These are phyloP conservation scores for Dermatemys mawii DNA, from an alignment of 2,113 vertebrate genomes.

Conservation along the genomic window DNA sequence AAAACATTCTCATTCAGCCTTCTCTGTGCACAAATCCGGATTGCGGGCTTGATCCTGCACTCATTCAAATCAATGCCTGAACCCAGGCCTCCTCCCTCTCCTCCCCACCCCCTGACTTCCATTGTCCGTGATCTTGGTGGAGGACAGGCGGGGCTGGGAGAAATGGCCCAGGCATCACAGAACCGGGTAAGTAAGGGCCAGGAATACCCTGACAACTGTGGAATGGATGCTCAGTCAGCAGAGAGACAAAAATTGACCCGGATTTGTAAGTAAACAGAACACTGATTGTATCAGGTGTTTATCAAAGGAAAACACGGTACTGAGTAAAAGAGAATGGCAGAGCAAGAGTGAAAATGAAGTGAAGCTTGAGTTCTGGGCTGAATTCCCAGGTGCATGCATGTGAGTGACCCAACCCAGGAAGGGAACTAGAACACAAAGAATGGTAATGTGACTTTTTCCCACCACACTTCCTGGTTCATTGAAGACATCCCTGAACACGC, in stretches of 20 bases:
- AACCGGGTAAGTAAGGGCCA: neutral
- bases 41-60: neutral
- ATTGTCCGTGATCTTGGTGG: fast-evolving
- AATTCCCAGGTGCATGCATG: neutral
- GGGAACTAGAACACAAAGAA: too few species aligned
- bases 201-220: neutral
- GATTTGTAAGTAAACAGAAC: neutral
- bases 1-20: neutral
- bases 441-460: too few species aligned
- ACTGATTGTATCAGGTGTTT: neutral
- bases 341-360: neutral
- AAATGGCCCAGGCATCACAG: neutral
- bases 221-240: neutral
- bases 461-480: too few species aligned
- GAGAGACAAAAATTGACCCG: neutral
- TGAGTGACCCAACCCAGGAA: too few species aligned
- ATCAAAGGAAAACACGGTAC: neutral
- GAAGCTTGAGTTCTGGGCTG: neutral
- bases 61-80: neutral
- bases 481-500: too few species aligned
- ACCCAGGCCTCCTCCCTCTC: too few species aligned
- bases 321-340: neutral
- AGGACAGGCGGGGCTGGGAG: neutral
- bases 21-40: neutral
- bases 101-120: neutral